Conservation (phyloP, 1,140 invertebrate species). For the Telenomus remus region DNA sequence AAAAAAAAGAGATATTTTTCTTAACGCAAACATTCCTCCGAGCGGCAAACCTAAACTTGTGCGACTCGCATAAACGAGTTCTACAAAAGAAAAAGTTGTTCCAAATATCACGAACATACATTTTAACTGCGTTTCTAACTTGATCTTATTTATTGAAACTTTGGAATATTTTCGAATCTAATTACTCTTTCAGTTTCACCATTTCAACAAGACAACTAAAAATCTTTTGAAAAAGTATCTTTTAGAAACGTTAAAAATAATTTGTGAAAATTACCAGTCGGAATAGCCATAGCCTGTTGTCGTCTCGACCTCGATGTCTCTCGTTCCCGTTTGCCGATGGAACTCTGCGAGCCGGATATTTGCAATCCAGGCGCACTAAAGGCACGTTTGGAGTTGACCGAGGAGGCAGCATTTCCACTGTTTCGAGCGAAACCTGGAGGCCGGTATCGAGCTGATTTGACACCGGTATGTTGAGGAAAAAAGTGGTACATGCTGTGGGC, state of each 20-base stretch:
- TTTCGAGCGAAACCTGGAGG: constrained; percentile 83
- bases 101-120: constrained; percentile 31
- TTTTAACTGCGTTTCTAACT: constrained; percentile 25
- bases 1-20: not conserved
- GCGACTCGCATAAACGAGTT: constrained; percentile 29
- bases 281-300: constrained; percentile 74
- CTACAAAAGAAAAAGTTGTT: constrained; percentile 34
- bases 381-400: constrained; percentile 79
- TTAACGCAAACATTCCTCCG: not conserved
- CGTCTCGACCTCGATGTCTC: constrained; percentile 64
- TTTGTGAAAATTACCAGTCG: constrained; percentile 75
- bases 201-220: too few relatives aligned
- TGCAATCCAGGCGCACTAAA: constrained; percentile 84
- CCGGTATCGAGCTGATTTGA: constrained; percentile 89
- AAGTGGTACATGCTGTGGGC: constrained; percentile 81
- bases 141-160: constrained; percentile 18
- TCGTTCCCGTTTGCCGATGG: constrained; percentile 63
- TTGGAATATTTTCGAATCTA: not conserved
- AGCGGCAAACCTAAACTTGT: constrained; percentile 12
- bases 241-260: too few relatives aligned
- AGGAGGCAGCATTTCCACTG: constrained; percentile 66
- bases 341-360: constrained; percentile 67
- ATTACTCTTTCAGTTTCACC: too few relatives aligned
- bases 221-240: too few relatives aligned
- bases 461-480: constrained; percentile 76